Conservation (phyloP, 2,113 vertebrate genomes). For the Fukomys damarensis region DNA sequence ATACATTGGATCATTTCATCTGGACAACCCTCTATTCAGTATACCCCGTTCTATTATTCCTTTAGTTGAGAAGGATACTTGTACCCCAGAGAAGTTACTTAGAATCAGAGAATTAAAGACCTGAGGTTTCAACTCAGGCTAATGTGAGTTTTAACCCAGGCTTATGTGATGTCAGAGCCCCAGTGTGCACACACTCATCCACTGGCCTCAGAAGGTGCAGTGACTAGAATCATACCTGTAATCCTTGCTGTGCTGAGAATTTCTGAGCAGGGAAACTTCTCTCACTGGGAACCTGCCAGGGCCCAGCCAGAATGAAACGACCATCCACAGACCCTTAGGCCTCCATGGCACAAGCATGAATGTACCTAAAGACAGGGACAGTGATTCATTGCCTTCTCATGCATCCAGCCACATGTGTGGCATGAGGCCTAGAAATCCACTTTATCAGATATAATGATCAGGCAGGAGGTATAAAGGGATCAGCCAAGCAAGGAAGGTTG, state of each 20-base stretch:
- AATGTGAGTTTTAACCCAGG: neutral
- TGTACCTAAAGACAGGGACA: neutral
- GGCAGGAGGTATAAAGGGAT: neutral
- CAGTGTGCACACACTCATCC: accelerated
- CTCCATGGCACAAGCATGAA: neutral
- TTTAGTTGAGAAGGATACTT: neutral
- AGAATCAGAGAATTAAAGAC: neutral
- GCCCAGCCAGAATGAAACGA: neutral
- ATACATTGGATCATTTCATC: neutral
- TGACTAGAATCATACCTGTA: neutral
- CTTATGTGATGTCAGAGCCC: neutral
- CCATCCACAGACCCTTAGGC: neutral
- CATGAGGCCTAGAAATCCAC: neutral
- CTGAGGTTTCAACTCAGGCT: neutral
- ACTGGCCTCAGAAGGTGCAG: neutral
- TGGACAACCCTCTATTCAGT: neutral
- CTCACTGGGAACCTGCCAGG: neutral
- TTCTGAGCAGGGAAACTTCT: neutral
- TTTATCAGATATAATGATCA: neutral
- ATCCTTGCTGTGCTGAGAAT: accelerated
- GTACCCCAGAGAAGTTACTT: neutral
- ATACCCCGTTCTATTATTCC: neutral
- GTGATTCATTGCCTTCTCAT: accelerated
- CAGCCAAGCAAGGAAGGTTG: neutral
- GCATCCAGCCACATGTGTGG: accelerated